Conservation (phyloP, 2,797 vertebrate species). For the Vireo griseus region DNA sequence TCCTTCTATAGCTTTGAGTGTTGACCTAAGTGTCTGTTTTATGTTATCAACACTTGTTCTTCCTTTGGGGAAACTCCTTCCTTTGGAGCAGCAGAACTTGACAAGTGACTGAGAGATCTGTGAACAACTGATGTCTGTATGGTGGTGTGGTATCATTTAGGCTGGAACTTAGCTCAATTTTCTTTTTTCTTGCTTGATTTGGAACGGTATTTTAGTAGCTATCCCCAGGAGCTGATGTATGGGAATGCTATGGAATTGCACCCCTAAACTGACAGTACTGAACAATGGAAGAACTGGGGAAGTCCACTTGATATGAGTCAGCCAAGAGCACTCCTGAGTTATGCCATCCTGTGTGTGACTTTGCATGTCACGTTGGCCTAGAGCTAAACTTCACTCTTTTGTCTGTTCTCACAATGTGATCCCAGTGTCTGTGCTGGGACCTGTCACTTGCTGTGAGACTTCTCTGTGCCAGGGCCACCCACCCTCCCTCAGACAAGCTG, state of each 20-base stretch:
- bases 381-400: not conserved
- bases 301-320: not conserved
- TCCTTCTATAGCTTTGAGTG: not conserved
- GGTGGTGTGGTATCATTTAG: not conserved
- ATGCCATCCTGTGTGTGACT: not conserved
- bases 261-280: not conserved
- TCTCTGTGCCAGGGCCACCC: not conserved
- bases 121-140: not conserved
- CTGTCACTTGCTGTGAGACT: not conserved
- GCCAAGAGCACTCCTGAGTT: not conserved
- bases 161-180: not conserved
- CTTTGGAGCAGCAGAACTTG: not conserved
- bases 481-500: not conserved
- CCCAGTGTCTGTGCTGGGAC: not conserved
- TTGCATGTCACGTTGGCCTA: accelerated
- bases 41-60: not conserved
- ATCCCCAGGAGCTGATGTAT: not conserved
- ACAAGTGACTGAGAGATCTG: not conserved
- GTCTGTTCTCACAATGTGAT: not conserved
- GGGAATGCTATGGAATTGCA: not conserved
- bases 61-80: not conserved
- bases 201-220: not conserved
- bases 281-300: not conserved
- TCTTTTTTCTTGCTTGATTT: not conserved
- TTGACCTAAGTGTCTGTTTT: not conserved